Base-by-base conservation (phyloP, 2,113 vertebrate genomes). In the Euleptes europaea region DNA sequence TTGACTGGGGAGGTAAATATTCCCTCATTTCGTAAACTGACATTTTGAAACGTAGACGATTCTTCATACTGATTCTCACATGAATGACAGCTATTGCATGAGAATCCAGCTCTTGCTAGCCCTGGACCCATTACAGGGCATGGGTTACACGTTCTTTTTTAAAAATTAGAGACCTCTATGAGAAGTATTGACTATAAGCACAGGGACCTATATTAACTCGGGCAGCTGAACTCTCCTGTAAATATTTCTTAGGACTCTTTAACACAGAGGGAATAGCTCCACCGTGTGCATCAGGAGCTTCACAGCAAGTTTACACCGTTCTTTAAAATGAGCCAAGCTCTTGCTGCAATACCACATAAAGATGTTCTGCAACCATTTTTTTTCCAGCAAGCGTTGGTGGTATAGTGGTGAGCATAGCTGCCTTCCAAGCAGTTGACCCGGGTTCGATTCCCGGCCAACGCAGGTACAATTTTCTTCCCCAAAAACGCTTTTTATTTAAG, bases 331-430 rank as follows among this genome's bases (percentile, higher is more conserved):
- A 14, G 23, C 9, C 49, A 75, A 1, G 5, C 3, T 42, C 31
- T 12, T 23, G 4, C 5, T 21, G 57, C 57, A 60, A 23, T 60
- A 60, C 57, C 2, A 60, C 57, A 23, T 60, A 23, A 60, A 23
- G 57, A 60, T 23, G 57, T 21, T 60, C 19, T 23, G 21, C 57
- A 23, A 23, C n/a, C n/a, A 23, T 19, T 7, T 23, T 60, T 60
- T 1, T 3, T 21, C 57, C 13, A 60, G 5, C 19, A 60, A 0
- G 93, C 92, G 91, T 94, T 94, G 95, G 93, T 95, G 93, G 93
- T 94, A 94, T 94, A 94, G 94, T 94, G 93, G 95, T 94, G 76
- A 95, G 91, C 93, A 94, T 93, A 92, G 93, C 94, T 95, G 93
- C 94, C 92, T 94, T 93, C 93, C 92, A 92, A 94, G 94, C 93